A percentile compares a stretch with the other conserved stretches of the same genome.
Evolutionary conservation across 2,888 invertebrate species (phyloP).

Genomic region (Noctua janthina): DNA sequence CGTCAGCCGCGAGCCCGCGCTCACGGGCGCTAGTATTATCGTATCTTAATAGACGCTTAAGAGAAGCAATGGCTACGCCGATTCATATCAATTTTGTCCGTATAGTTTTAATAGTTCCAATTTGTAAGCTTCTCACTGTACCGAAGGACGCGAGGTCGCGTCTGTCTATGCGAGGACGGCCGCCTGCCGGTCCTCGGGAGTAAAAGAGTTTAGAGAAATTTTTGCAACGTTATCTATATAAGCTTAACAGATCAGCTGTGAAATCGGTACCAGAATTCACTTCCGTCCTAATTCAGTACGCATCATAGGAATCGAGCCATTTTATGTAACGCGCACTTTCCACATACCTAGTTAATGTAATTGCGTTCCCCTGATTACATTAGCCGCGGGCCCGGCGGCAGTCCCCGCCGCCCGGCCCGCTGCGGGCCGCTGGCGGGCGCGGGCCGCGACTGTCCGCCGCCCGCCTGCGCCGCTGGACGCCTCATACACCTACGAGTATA

Average conservation of each 20-base stretch:
- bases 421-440: not conserved
- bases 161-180: conserved; percentile 81
- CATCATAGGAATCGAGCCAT: conserved; percentile 90
- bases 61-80: conserved; percentile 88
- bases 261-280: conserved; percentile 90
- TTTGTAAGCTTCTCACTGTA: conserved; percentile 88
- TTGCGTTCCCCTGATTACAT: conserved; percentile 88
- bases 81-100: conserved; percentile 90
- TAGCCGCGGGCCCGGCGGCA: conserved; percentile 74
- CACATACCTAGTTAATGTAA: conserved; percentile 86
- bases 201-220: conserved; percentile 85
- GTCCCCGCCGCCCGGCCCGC: conserved; percentile 70
- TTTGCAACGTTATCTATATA: conserved; percentile 88
- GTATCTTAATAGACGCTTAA: conserved; percentile 88
- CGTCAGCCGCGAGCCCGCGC: conserved; percentile 80
- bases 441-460: too few species aligned
- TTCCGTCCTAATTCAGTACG: conserved; percentile 90
- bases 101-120: conserved; percentile 89
- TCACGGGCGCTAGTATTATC: conserved; percentile 84
- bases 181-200: conserved; percentile 78
- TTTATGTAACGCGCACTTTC: conserved; percentile 90
- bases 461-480: conserved; percentile 1
- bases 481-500: conserved; percentile 42
- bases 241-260: conserved; percentile 90
- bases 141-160: conserved; percentile 81